Evolutionary conservation across 2,113 vertebrate species (phyloP).

Genomic region (Sorex fumeus): DNA sequence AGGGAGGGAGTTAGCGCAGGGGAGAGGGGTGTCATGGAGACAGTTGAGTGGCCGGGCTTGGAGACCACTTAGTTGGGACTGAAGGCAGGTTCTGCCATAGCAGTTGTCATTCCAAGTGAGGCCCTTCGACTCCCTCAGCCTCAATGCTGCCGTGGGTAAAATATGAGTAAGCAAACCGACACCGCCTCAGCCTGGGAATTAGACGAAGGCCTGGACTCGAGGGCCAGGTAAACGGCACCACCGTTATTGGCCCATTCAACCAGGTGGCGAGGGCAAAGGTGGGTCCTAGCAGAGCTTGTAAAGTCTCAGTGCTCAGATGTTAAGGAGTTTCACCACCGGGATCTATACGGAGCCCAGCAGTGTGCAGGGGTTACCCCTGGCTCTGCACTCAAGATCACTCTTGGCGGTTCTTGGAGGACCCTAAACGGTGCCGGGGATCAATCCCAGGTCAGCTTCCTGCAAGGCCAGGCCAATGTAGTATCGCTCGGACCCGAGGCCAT

Average conservation of each 20-base stretch:
- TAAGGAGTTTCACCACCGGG: background rate
- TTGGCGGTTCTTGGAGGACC: too few species aligned
- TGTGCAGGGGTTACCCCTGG: too few species aligned
- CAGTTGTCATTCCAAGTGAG: background rate
- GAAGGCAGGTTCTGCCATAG: background rate
- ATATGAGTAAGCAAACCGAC: background rate
- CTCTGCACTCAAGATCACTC: too few species aligned
- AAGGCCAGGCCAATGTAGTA: too few species aligned
- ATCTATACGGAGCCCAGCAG: too few species aligned
- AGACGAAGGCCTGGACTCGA: background rate
- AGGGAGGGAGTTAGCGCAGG: background rate
- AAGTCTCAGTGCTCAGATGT: background rate
- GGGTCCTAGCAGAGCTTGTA: background rate
- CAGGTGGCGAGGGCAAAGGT: background rate
- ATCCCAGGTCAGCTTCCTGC: background rate
- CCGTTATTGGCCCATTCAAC: background rate
- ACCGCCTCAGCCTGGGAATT: background rate
- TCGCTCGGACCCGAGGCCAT: background rate
- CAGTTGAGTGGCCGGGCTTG: background rate
- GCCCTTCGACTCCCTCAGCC: background rate
- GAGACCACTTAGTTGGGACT: background rate
- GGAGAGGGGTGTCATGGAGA: background rate
- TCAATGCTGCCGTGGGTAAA: background rate
- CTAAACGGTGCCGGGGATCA: background rate
- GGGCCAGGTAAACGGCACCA: background rate